These are phyloP conservation scores for Lophochroa leadbeateri DNA, from an alignment of 2,113 vertebrate species.

Conservation along the genomic window DNA sequence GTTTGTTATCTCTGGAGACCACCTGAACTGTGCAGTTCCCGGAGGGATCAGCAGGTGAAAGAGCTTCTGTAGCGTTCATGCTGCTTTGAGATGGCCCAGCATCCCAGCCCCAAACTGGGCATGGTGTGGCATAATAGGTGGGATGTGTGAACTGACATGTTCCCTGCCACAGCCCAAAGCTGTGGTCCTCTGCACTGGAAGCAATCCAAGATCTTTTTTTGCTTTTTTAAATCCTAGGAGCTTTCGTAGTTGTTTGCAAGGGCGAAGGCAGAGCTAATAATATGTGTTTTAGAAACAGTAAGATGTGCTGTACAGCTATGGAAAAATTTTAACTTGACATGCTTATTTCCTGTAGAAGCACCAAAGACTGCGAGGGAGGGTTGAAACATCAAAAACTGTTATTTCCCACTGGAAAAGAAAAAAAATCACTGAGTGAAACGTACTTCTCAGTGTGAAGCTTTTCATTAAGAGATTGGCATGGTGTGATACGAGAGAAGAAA, in stretches of 20 bases:
- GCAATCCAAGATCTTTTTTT: background rate
- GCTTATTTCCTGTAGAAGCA: background rate
- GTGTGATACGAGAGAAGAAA: slow-evolving; percentile 17
- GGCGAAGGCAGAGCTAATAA: background rate
- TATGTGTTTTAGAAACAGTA: background rate
- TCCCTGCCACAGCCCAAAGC: background rate
- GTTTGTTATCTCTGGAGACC: background rate
- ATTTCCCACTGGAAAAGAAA: background rate
- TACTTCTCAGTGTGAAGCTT: slow-evolving; percentile 17
- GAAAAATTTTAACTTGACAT: background rate
- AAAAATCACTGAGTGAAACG: background rate
- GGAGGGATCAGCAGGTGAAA: background rate
- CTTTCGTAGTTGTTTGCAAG: background rate
- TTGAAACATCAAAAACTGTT: background rate
- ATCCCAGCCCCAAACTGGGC: background rate
- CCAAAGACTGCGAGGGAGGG: background rate
- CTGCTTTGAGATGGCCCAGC: background rate
- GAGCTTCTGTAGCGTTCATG: background rate
- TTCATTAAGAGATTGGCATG: slow-evolving; percentile 7
- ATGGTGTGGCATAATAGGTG: background rate
- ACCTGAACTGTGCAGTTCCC: background rate
- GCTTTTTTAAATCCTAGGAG: background rate
- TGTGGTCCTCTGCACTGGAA: background rate
- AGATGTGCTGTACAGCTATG: background rate
- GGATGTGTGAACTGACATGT: accelerated